Base-by-base conservation (phyloP, 2,888 invertebrate species). In the Amphipoea lucens region DNA sequence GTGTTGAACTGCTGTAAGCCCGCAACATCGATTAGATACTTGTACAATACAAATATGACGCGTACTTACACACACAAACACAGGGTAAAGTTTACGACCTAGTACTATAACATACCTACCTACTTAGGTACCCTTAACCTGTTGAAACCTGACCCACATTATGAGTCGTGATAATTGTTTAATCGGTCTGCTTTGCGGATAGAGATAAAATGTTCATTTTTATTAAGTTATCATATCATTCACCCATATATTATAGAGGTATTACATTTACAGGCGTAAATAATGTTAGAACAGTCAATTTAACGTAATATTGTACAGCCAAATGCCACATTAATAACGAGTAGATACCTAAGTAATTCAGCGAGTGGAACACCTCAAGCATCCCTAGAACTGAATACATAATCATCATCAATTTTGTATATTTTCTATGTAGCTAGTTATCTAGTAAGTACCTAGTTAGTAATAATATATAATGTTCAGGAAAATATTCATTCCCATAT, bases 1-100 rank as follows among this genome's bases (percentile, higher is more conserved):
- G 94, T 99, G 99, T 93, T 99, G 99, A 40, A 99, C 99, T 81
- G 99, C 99, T 99, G 97, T 74, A 84, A 87, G 79, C 68, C n/a
- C 71, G 67, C 12, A 66, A 83, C n/a, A 67, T 80, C 63, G 29
- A 74, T 70, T 77, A 70, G 6, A 48, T 23, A 81, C 29, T 40
- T 9, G 14, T 42, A 14, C 40, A 29, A 17, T 20, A 20, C 14
- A 62, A 60, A 48, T 67, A 67, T 23, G 6, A 36, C 2, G 17
- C 7, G 6, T 7, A 40, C 20, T 23, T n/a, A 51, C 45, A 36
- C 3, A n/a, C 6, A n/a, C 17, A 48, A 66, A 48, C 36, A 9
- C 40, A 54, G 51, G 6, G 0, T 48, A 23, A 57, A 36, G 14
- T 14, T 48, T 54, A 45, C 23, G 23, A 74, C 9, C 2, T n/a